phyloP scores from a whole-genome alignment of 1,140 invertebrate genomes.

The Ooceraea biroi region DNA sequence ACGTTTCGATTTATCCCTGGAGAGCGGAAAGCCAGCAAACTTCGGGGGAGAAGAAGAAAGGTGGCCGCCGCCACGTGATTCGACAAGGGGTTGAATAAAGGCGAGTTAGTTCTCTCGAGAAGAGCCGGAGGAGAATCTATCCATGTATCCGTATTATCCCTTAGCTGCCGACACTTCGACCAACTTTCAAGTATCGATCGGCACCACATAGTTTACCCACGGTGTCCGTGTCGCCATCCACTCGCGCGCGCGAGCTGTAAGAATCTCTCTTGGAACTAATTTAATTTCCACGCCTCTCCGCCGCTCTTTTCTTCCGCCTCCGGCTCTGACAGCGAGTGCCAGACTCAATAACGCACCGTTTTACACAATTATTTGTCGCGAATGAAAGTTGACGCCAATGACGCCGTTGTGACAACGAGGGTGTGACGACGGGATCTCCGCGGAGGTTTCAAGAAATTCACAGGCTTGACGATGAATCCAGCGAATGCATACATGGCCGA shows the following conservation, averaged over 20 bases:
- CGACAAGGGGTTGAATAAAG: conserved; percentile 66
- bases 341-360: conserved; percentile 3
- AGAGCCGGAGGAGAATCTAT: conserved; percentile 50
- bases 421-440: neutral
- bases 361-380: neutral
- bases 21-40: conserved; percentile 59
- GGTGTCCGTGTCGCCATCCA: conserved; percentile 23
- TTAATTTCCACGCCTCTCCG: conserved; percentile 46
- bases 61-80: conserved; percentile 62
- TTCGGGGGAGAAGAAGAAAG: conserved; percentile 61
- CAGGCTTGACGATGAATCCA: neutral
- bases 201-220: conserved; percentile 50
- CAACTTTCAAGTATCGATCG: conserved; percentile 73
- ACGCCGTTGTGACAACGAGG: neutral
- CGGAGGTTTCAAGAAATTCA: neutral
- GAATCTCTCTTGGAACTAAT: conserved; percentile 40
- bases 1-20: conserved; percentile 64
- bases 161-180: conserved; percentile 64
- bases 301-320: no score
- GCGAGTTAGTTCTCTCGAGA: conserved; percentile 51
- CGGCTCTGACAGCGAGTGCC: conserved; percentile 14
- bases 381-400: neutral
- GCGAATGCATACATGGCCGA: neutral
- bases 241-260: conserved; percentile 22
- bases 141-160: conserved; percentile 73